Base-by-base conservation (phyloP, 2,888 invertebrate genomes). In the Zygothrica quintamaculata region DNA sequence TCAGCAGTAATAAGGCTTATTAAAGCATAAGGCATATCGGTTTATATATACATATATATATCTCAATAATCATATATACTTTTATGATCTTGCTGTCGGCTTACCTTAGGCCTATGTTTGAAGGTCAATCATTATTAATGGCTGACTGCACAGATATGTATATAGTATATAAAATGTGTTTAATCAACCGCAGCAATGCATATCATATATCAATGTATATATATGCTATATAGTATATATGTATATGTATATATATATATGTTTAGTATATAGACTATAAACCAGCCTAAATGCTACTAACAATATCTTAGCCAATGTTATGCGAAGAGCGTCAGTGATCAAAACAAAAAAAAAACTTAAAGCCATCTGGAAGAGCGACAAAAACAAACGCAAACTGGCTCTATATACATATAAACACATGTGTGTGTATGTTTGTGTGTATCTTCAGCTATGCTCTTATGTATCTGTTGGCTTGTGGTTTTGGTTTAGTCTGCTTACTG, bases 71-170 rank as follows among this genome's bases (percentile, higher is more conserved):
- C 18, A 22, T 22, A n/a, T n/a, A n/a, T n/a, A n/a, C n/a, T n/a
- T n/a, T n/a, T n/a, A n/a, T 22, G 18, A 22, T 22, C 18, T 22
- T 22, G 5, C 18, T 5, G 18, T 5, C 5, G 18, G 18, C 3
- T 22, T 22, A 29, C 12, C 2, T 13, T 9, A 25, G 36, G 42
- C 48, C 3, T 37, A 16, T 11, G 11, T 16, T 37, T 33, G 34
- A 66, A 70, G 67, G 60, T 60, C 40, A 9, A 51, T n/a, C 29
- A 22, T 52, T 22, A 52, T 43, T 39, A 18, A 44, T 40, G 44
- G 44, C 61, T 68, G 67, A 53, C 9, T 67, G 48, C 31, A 48
- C 58, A 55, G 58, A 68, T 42, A 29, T 22, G 29, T 29, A 29
- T 29, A 9, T n/a, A 29, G 29, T 29, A 29, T 29, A 29, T 3